These are phyloP conservation scores for Anagyrus pseudococci DNA, from an alignment of 2,888 invertebrate genomes.

Conservation along the genomic window DNA sequence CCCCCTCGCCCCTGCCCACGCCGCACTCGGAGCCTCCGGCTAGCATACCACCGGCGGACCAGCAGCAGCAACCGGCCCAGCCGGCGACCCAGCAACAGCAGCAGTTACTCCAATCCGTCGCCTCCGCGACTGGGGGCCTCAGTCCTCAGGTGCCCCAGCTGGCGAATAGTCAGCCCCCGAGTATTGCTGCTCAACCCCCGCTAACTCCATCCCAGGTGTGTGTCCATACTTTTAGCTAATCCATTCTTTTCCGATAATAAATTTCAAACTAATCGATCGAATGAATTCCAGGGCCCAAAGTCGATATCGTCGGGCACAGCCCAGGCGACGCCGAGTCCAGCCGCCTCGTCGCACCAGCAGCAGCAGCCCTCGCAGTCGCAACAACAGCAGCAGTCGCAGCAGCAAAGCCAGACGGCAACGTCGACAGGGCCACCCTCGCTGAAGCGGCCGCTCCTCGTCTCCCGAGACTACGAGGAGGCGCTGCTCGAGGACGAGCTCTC, in stretches of 20 bases:
- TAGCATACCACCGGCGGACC: conserved; percentile 31
- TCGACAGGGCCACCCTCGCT: conserved; percentile 70
- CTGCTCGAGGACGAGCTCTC: conserved; percentile 79
- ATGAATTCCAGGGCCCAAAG: conserved; percentile 30
- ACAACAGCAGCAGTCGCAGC: conserved; percentile 1
- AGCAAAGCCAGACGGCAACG: conserved; percentile 40
- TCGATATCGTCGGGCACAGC: conserved; percentile 26
- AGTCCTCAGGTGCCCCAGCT: conserved; percentile 69
- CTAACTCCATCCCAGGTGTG: conserved; percentile 35
- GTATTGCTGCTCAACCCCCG: conserved; percentile 26
- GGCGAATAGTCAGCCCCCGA: conserved; percentile 22
- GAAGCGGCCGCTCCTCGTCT: conserved; percentile 80
- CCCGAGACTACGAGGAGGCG: conserved; percentile 80
- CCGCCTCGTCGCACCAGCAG: not conserved
- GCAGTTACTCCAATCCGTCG: too few species aligned
- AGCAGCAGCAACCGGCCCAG: not conserved
- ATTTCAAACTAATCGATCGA: not conserved
- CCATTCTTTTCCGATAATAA: not conserved
- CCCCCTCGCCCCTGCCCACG: conserved; percentile 75
- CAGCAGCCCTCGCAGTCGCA: not conserved
- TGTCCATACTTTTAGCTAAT: not conserved
- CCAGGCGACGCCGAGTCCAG: conserved; percentile 2
- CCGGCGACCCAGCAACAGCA: not conserved
- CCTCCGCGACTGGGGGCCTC: conserved; percentile 61
- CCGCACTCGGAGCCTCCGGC: conserved; percentile 75